Evolutionary conservation across 2,113 vertebrate genomes (phyloP).

Genomic region (Neomonachus schauinslandi): DNA sequence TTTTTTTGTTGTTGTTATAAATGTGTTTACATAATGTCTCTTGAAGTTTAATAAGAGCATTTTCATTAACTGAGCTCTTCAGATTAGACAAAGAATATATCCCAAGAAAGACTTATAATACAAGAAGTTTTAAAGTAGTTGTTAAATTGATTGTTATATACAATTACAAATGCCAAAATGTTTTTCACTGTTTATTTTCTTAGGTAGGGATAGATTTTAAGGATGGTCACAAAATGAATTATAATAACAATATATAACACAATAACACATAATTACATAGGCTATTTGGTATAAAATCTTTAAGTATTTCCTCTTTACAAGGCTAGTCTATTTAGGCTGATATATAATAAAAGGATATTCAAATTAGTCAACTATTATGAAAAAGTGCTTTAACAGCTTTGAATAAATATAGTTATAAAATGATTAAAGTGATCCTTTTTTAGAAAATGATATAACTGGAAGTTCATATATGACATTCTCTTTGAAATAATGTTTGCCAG

Average conservation of each 20-base stretch:
- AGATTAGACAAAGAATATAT: not conserved
- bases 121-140: not conserved
- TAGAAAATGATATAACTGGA: not conserved
- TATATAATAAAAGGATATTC: not conserved
- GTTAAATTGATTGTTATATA: not conserved
- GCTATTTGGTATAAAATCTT: not conserved
- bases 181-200: not conserved
- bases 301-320: not conserved
- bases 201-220: not conserved
- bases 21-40: not conserved
- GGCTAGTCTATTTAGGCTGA: not conserved
- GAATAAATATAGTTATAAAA: not conserved
- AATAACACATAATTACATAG: not conserved
- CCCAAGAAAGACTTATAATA: not conserved
- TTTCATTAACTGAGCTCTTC: not conserved
- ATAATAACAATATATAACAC: not conserved
- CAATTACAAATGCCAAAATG: not conserved
- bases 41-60: not conserved
- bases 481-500: not conserved
- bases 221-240: not conserved
- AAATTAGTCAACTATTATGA: not conserved
- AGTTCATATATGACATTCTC: not conserved
- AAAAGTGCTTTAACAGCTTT: not conserved
- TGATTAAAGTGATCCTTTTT: not conserved
- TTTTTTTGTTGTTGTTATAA: not conserved